Conservation (phyloP, 2,888 invertebrate species). For the Lymantria monacha region DNA sequence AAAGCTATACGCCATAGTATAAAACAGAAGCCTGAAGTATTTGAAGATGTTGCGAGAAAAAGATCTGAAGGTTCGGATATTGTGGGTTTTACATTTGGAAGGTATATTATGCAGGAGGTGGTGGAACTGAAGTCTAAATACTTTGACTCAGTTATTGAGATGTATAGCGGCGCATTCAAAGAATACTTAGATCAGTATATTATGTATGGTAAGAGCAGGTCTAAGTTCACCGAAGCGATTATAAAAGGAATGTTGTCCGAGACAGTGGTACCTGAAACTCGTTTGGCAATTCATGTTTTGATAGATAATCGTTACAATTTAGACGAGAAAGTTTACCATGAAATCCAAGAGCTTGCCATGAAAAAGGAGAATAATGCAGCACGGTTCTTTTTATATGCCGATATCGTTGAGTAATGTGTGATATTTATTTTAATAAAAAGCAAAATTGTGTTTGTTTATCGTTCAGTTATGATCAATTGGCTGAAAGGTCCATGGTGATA, state of each 20-base stretch:
- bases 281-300: constrained; percentile 18
- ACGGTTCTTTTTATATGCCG: constrained; percentile 3
- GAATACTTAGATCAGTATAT: constrained; percentile 27
- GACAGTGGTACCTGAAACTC: constrained; percentile 11
- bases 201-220: constrained; percentile 1
- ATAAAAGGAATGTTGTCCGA: constrained; percentile 16
- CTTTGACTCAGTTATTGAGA: constrained; percentile 45
- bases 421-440: background rate
- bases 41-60: constrained; percentile 31
- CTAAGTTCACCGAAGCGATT: constrained; percentile 7
- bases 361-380: constrained; percentile 3
- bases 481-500: no score
- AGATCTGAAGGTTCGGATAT: constrained; percentile 36
- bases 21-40: constrained; percentile 40
- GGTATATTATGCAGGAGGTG: constrained; percentile 44
- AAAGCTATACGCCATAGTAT: constrained; percentile 46
- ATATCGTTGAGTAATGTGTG: background rate
- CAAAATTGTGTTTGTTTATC: no score
- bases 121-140: constrained; percentile 38
- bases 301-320: background rate
- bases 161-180: constrained; percentile 36
- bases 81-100: constrained; percentile 49
- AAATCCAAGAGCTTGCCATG: background rate
- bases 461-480: no score
- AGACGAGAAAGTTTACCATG: background rate